These are phyloP conservation scores for Ovibos moschatus DNA, from an alignment of 2,113 vertebrate genomes.

Conservation along the genomic window DNA sequence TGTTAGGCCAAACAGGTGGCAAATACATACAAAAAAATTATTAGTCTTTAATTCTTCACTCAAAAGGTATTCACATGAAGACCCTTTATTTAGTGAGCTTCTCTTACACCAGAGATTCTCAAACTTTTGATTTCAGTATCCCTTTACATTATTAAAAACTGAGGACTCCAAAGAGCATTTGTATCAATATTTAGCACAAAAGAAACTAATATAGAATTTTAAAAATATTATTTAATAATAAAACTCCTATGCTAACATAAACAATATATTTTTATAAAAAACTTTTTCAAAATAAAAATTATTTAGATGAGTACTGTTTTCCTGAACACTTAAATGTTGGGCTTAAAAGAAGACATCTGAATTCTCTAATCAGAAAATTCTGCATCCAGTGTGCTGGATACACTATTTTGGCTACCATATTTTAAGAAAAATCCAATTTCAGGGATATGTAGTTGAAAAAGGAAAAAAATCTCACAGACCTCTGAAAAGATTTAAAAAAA, in stretches of 20 bases:
- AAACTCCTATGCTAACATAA: background rate
- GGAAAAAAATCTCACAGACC: background rate
- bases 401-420: background rate
- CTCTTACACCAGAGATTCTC: background rate
- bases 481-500: background rate
- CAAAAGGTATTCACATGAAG: background rate
- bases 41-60: background rate
- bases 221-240: slow-evolving; percentile 14
- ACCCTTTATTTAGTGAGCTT: background rate
- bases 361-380: background rate
- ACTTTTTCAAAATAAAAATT: background rate
- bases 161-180: background rate
- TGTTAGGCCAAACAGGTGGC: background rate
- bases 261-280: background rate
- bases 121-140: background rate
- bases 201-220: background rate
- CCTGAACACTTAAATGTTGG: background rate
- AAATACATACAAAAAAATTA: background rate
- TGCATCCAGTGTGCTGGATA: background rate
- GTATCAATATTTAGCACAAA: background rate
- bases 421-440: background rate
- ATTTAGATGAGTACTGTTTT: background rate
- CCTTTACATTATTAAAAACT: background rate
- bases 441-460: background rate
- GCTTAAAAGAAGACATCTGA: background rate